Evolutionary conservation across 2,888 invertebrate genomes (phyloP).

Genomic region (Thyatira batis): DNA sequence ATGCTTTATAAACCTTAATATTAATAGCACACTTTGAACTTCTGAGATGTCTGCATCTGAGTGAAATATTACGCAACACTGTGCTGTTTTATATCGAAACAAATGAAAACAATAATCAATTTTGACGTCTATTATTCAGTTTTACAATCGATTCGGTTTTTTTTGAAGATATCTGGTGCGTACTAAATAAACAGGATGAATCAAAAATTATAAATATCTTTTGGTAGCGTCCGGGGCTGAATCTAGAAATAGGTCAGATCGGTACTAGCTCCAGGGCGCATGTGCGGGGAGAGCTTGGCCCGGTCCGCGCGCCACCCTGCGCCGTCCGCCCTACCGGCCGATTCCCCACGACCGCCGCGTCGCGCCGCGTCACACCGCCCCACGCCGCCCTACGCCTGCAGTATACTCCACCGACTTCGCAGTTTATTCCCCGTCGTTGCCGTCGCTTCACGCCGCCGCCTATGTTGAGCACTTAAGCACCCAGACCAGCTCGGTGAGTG

Average conservation of each 20-base stretch:
- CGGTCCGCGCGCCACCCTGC: constrained; percentile 29
- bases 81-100: background rate
- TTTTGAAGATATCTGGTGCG: background rate
- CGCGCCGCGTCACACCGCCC: constrained; percentile 21
- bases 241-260: constrained; percentile 55
- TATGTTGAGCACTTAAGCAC: constrained; percentile 50
- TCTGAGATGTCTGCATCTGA: background rate
- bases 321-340: constrained; percentile 26
- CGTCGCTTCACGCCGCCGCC: constrained; percentile 35
- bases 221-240: constrained; percentile 26
- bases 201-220: constrained; percentile 10
- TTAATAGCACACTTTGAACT: background rate
- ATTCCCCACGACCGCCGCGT: constrained; percentile 17
- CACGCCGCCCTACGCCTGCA: constrained; percentile 37
- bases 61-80: background rate
- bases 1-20: background rate
- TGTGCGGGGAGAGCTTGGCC: constrained; percentile 33
- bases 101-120: background rate
- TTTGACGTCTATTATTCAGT: background rate
- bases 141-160: constrained; percentile 7
- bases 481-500: constrained; percentile 62
- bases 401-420: constrained; percentile 43
- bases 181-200: constrained; percentile 8
- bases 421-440: constrained; percentile 36
- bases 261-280: constrained; percentile 39